Conservation (phyloP, 1,140 invertebrate genomes). For the Bombus confusus region DNA sequence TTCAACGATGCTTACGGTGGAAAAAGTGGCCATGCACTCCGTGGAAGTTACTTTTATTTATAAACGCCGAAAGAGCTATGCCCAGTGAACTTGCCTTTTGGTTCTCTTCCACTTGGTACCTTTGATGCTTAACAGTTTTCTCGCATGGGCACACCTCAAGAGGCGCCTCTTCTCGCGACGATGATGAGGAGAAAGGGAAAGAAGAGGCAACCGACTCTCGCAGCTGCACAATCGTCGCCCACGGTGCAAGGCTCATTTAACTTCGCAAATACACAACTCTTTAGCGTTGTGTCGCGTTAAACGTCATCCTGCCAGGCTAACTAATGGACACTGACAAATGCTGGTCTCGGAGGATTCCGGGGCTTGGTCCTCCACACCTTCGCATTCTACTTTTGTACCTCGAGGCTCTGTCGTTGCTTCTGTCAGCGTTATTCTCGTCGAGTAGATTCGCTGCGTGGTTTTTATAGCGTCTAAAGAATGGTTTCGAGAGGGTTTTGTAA, state of each 20-base stretch:
- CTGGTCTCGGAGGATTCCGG: conserved; percentile 50
- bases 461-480: neutral
- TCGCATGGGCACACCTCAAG: conserved; percentile 69
- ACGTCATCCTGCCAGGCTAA: conserved; percentile 55
- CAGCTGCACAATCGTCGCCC: conserved; percentile 72
- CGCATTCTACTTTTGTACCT: conserved; percentile 25
- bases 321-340: conserved; percentile 72
- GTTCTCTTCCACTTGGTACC: conserved; percentile 32
- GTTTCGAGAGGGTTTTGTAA: neutral
- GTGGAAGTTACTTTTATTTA: conserved; percentile 64
- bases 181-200: neutral
- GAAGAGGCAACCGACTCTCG: conserved; percentile 24
- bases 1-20: neutral
- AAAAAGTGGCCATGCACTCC: neutral
- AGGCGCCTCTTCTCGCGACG: conserved; percentile 46
- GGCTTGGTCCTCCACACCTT: conserved; percentile 31
- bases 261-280: conserved; percentile 72
- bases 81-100: conserved; percentile 45
- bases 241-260: conserved; percentile 70
- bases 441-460: neutral
- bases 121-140: conserved; percentile 62
- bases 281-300: conserved; percentile 70
- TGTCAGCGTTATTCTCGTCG: neutral
- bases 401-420: neutral
- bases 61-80: conserved; percentile 38